Evolutionary conservation across 2,888 invertebrate genomes (phyloP), one percentile per base, ranked within the genome.

Genomic region (Zygothrica quintamaculata): DNA sequence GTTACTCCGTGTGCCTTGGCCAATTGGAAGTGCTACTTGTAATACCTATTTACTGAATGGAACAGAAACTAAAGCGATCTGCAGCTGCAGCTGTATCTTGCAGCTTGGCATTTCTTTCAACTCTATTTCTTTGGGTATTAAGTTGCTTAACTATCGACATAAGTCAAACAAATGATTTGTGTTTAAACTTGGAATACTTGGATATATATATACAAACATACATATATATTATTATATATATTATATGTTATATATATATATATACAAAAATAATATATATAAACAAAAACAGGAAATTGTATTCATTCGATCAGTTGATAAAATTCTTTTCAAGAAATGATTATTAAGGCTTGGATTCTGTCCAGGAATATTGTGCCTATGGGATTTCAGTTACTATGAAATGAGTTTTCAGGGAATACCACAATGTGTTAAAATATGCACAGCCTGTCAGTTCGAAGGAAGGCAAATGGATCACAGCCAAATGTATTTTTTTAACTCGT

Each of bases 371-470:
- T 1, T 11, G 11, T 9, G 15, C 11, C 36, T n/a, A n/a, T 13
- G 53, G 37, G 52, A 39, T 43, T 55, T 33, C 26, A 52, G 26
- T 50, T 82, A 85, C 85, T 65, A 56, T 87, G 82, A 82, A 82
- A 44, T 62, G 52, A 57, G 57, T 61, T 68, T 88, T 86, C 84
- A 77, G 76, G 72, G 85, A 60, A 81, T 75, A 70, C 65, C 72
- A 48, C 80, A 86, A 87, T 89, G 89, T 88, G 89, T 88, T 88
- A 89, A 89, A 86, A 78, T 88, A 88, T 88, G 84, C 88, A 74
- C 64, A 53, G 81, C 79, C 65, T 59, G 86, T 82, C 86, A 85
- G 77, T 80, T 80, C 60, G 61, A 73, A n/a, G 61, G 55, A 73
- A n/a, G 61, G 55, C 65, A 65, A 36, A 55, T 53, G 47, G 47